Conservation (phyloP, 2,888 invertebrate species). For the Zootermopsis nevadensis region DNA sequence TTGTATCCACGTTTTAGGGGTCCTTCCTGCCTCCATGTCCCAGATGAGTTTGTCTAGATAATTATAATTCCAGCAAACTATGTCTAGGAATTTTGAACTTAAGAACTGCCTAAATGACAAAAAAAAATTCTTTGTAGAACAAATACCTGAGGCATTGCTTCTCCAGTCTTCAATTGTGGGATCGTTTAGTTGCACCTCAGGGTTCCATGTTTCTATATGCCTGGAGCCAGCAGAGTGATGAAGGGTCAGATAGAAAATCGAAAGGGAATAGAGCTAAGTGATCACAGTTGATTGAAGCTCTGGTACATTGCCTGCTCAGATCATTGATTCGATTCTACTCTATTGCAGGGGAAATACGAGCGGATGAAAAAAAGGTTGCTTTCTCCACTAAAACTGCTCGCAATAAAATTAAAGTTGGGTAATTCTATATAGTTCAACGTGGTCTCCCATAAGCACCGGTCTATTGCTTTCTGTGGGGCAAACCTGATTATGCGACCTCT, state of each 20-base stretch:
- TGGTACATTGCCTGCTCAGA: background rate
- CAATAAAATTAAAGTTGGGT: slow-evolving; percentile 21
- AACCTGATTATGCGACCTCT: no score
- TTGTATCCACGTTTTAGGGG: no score
- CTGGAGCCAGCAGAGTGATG: background rate
- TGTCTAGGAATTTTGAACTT: no score
- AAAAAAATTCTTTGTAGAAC: background rate
- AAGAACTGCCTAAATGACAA: background rate
- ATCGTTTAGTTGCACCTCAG: background rate
- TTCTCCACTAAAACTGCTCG: background rate
- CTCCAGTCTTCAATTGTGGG: background rate
- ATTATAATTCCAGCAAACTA: no score
- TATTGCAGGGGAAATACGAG: background rate
- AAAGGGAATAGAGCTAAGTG: slow-evolving; percentile 14
- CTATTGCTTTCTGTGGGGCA: background rate
- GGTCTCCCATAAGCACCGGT: background rate
- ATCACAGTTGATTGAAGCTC: slow-evolving; percentile 24
- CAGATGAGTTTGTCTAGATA: no score
- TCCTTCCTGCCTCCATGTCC: no score
- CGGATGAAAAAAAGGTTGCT: background rate
- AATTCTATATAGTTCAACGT: slow-evolving; percentile 4
- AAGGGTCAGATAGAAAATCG: slow-evolving; percentile 17
- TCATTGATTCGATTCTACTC: slow-evolving; percentile 19
- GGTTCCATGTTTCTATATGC: background rate
- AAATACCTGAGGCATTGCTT: background rate